phyloP scores from a whole-genome alignment of 2,888 invertebrate genomes.

The Apodemia zela region DNA sequence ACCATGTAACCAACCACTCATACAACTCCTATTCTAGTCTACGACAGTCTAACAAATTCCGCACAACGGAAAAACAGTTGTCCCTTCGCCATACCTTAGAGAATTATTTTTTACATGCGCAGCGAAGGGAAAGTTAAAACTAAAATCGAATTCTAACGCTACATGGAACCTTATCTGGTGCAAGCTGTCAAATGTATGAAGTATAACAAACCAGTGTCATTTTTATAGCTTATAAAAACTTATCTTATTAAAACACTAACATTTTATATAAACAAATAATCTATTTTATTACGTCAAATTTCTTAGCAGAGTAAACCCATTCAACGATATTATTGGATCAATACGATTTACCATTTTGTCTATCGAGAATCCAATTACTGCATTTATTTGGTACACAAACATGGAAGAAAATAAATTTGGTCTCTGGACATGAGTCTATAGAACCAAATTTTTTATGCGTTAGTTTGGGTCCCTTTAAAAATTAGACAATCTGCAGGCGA shows the following conservation, averaged over 20 bases:
- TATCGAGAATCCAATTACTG: too few relatives aligned
- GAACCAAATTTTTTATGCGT: too few relatives aligned
- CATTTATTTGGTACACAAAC: too few relatives aligned
- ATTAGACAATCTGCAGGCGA: too few relatives aligned
- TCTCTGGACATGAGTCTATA: too few relatives aligned
- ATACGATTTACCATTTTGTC: too few relatives aligned
- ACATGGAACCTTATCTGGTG: constrained; percentile 69
- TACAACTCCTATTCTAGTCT: constrained; percentile 71
- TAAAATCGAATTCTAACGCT: constrained; percentile 53
- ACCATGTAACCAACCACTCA: constrained; percentile 59
- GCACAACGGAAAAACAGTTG: constrained; percentile 75
- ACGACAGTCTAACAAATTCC: constrained; percentile 77
- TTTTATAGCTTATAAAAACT: constrained; percentile 6
- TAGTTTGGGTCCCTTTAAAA: too few relatives aligned
- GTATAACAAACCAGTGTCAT: constrained; percentile 23
- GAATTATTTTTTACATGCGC: constrained; percentile 59
- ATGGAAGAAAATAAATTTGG: too few relatives aligned
- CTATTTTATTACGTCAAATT: too few relatives aligned
- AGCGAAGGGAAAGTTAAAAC: constrained; percentile 62
- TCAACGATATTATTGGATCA: too few relatives aligned
- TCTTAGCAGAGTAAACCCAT: too few relatives aligned
- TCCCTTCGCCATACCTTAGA: constrained; percentile 62
- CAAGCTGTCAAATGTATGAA: constrained; percentile 50
- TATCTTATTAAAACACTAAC: background rate
- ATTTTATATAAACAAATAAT: too few relatives aligned